Evolutionary conservation across 1,140 invertebrate species (phyloP).

Genomic region (Philotrypesis tridentata): DNA sequence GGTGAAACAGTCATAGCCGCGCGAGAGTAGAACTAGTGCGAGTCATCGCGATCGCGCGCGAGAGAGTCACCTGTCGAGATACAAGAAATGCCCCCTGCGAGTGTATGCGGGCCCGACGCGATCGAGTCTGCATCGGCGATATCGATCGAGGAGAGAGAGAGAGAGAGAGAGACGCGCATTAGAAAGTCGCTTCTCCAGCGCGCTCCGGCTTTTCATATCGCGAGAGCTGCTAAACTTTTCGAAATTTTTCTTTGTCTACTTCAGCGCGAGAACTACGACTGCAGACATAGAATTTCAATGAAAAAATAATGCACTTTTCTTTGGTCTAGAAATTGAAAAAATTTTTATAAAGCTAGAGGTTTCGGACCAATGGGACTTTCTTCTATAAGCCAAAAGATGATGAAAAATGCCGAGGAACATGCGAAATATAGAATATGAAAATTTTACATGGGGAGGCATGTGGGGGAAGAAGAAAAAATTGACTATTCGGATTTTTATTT

Average conservation of each 20-base stretch:
- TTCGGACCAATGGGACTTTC: too few relatives aligned
- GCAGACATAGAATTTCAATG: too few relatives aligned
- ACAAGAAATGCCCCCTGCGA: conserved; percentile 35
- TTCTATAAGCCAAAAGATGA: too few relatives aligned
- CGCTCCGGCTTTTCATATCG: neutral
- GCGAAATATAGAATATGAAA: too few relatives aligned
- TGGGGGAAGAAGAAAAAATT: too few relatives aligned
- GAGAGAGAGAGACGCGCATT: conserved; percentile 9
- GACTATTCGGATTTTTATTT: too few relatives aligned
- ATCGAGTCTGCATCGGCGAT: conserved; percentile 18
- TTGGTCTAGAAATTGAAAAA: too few relatives aligned
- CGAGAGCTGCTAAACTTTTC: too few relatives aligned
- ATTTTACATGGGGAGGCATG: too few relatives aligned
- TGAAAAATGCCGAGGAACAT: too few relatives aligned
- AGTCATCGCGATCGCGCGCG: conserved; percentile 20
- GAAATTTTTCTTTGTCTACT: neutral
- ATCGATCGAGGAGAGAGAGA: conserved; percentile 29
- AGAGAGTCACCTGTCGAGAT: conserved; percentile 36
- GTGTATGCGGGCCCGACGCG: neutral
- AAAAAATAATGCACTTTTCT: too few relatives aligned
- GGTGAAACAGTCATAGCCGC: neutral
- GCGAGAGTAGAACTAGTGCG: neutral
- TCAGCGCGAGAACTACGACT: neutral
- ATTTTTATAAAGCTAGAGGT: too few relatives aligned
- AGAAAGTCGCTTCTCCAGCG: conserved; percentile 17